A percentile compares a stretch with the other conserved stretches of the same genome.
phyloP scores from a whole-genome alignment of 1,140 invertebrate species.

The Papilio xuthus region DNA sequence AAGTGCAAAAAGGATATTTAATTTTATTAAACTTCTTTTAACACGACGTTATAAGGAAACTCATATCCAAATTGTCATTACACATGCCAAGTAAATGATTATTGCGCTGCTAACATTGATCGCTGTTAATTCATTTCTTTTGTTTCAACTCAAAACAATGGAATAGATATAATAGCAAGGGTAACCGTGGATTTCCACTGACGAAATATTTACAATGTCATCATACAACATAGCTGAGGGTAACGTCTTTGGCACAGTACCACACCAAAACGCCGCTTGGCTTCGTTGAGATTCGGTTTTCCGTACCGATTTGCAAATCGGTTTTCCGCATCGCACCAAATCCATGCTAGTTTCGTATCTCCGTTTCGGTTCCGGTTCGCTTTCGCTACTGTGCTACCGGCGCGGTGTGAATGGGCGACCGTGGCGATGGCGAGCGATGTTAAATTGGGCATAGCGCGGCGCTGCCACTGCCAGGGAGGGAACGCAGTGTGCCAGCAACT shows the following conservation, averaged over 20 bases:
- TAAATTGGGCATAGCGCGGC: slow-evolving; percentile 18
- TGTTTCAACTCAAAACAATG: no score
- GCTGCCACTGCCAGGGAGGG: slow-evolving; percentile 2
- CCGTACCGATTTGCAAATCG: background rate
- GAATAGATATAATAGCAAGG: no score
- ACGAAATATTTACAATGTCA: background rate
- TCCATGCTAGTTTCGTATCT: background rate
- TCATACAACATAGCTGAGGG: background rate
- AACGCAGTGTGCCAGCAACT: slow-evolving; percentile 12
- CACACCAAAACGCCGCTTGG: background rate
- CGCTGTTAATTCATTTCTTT: no score
- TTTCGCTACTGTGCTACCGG: background rate
- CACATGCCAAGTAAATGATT: no score
- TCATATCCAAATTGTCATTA: no score
- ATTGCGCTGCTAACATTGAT: no score
- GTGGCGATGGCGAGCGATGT: slow-evolving; percentile 5
- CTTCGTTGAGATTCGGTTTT: background rate
- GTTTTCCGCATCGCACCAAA: background rate
- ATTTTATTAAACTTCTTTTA: no score
- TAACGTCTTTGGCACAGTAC: background rate
- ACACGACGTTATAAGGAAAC: no score
- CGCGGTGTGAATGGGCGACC: slow-evolving; percentile 17
- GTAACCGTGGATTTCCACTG: background rate
- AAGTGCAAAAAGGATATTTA: no score
- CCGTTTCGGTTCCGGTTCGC: background rate